These are phyloP conservation scores for Hypsibius dujardini DNA, from an alignment of 1,140 invertebrate species.

Conservation along the genomic window DNA sequence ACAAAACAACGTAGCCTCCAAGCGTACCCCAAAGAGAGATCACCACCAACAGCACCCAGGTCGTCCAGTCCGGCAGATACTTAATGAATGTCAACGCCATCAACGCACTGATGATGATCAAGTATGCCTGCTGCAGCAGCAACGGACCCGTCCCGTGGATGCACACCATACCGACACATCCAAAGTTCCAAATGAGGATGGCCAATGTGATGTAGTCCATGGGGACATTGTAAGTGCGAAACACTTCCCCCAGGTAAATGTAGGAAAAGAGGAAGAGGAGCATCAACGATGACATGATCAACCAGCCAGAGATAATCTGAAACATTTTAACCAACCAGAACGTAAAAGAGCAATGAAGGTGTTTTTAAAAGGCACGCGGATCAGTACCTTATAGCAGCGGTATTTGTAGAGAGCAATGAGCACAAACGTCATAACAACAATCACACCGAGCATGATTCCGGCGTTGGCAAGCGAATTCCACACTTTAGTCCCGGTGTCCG, in stretches of 20 bases:
- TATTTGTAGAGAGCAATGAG: conserved; percentile 88
- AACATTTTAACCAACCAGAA: conserved; percentile 22
- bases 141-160: conserved; percentile 97
- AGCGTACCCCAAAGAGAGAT: conserved; percentile 89
- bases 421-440: conserved; percentile 82
- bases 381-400: conserved; percentile 64
- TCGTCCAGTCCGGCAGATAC: conserved; percentile 95
- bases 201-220: conserved; percentile 79
- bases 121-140: conserved; percentile 78
- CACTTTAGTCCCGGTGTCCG: conserved; percentile 68
- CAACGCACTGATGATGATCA: conserved; percentile 85
- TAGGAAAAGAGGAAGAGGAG: conserved; percentile 84
- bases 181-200: conserved; percentile 94
- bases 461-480: conserved; percentile 94
- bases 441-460: conserved; percentile 72
- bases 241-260: conserved; percentile 74
- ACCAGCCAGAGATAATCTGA: conserved; percentile 74
- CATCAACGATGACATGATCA: conserved; percentile 83
- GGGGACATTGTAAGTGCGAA: conserved; percentile 81
- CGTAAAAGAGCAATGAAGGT: too few relatives aligned
- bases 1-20: too few relatives aligned
- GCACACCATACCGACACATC: conserved; percentile 85
- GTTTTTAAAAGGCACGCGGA: neutral
- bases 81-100: conserved; percentile 99
- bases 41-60: conserved; percentile 84